phyloP scores from a whole-genome alignment of 2,888 invertebrate genomes.

The Latrodectus hesperus region DNA sequence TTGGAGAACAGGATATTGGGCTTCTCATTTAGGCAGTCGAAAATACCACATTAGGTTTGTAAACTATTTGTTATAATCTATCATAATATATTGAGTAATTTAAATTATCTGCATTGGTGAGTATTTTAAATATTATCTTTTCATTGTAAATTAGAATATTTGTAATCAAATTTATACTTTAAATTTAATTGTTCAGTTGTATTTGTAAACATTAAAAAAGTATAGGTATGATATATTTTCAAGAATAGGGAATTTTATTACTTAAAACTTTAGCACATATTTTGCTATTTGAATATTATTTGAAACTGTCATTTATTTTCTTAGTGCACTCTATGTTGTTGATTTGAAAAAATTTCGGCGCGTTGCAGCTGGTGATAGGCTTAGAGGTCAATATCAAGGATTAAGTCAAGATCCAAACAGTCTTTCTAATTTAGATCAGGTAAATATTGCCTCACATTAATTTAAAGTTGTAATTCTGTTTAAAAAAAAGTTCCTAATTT shows the following conservation, averaged over 20 bases:
- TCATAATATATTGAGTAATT: no score
- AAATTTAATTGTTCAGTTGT: no score
- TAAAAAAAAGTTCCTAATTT: no score
- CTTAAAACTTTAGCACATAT: no score
- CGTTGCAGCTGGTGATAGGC: constrained; percentile 97
- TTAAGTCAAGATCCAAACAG: constrained; percentile 99
- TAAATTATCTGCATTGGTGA: no score
- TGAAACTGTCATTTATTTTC: constrained; percentile 74
- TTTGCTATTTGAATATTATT: not conserved
- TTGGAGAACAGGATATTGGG: constrained; percentile 99
- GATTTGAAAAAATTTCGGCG: constrained; percentile 96
- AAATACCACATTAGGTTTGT: constrained; percentile 82
- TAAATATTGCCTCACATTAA: constrained; percentile 70
- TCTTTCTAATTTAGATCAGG: constrained; percentile 92
- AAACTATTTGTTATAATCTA: not conserved
- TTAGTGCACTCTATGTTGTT: constrained; percentile 97
- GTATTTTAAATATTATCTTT: no score
- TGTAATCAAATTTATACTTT: no score
- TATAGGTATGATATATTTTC: no score
- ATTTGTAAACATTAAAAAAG: no score
- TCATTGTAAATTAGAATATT: no score
- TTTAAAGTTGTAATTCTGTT: no score
- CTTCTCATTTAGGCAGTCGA: constrained; percentile 95
- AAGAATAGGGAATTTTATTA: no score
- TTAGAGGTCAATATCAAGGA: constrained; percentile 99